Evolutionary conservation across 2,113 vertebrate genomes (phyloP).

Genomic region (Corythaeola cristata): DNA sequence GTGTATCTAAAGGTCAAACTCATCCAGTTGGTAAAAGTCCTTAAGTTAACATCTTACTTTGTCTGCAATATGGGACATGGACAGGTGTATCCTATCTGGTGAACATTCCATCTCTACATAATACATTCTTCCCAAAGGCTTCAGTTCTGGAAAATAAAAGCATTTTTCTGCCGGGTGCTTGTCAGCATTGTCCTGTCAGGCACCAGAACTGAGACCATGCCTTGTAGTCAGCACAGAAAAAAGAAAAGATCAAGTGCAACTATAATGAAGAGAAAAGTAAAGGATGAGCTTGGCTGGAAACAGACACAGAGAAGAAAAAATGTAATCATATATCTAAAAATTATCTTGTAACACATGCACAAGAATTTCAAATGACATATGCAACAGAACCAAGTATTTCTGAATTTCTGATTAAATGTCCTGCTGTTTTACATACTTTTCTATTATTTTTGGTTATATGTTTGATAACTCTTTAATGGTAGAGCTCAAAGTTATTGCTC

Average conservation of each 20-base stretch:
- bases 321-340: not conserved
- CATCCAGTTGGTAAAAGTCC: not conserved
- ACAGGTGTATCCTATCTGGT: not conserved
- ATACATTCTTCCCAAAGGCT: not conserved
- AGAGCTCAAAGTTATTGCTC: not conserved
- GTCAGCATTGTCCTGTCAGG: not conserved
- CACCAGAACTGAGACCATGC: not conserved
- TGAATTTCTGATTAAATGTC: not conserved
- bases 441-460: not conserved
- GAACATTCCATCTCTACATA: not conserved
- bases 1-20: not conserved
- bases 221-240: not conserved
- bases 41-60: not conserved
- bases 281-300: not conserved
- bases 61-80: not conserved
- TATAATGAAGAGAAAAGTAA: not conserved
- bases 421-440: not conserved
- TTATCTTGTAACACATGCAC: not conserved
- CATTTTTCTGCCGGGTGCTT: not conserved
- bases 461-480: not conserved
- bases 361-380: not conserved
- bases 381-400: not conserved
- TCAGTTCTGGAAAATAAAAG: not conserved
- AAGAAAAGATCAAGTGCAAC: not conserved
- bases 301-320: not conserved